Conservation (phyloP, 2,888 invertebrate species). For the Apocheima hispidaria region DNA sequence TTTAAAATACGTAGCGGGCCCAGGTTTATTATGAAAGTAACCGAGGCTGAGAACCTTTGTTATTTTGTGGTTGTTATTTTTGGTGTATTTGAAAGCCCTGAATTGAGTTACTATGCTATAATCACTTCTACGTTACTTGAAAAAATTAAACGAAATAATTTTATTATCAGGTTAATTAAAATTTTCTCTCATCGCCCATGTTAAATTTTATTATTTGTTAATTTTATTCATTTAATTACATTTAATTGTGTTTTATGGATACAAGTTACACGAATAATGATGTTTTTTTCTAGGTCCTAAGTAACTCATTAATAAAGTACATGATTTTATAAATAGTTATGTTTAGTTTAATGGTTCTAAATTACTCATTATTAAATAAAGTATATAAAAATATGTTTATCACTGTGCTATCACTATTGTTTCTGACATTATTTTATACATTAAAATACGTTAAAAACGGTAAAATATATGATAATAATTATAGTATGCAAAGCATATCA, state of each 20-base stretch:
- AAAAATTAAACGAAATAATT: not conserved
- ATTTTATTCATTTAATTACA: no score
- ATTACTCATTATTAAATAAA: no score
- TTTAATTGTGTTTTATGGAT: no score
- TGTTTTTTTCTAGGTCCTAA: no score
- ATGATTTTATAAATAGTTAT: no score
- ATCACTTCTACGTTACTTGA: not conserved
- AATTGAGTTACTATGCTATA: not conserved
- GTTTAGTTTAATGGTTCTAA: no score
- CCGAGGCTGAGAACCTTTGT: slow-evolving; percentile 3
- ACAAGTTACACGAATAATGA: no score
- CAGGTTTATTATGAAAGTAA: slow-evolving; percentile 8
- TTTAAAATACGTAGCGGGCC: slow-evolving; percentile 17
- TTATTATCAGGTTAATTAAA: not conserved
- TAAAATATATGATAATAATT: slow-evolving; percentile 26
- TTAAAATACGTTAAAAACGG: slow-evolving; percentile 20
- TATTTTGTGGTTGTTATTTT: slow-evolving; percentile 17
- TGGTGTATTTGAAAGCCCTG: not conserved
- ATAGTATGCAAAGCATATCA: slow-evolving; percentile 71
- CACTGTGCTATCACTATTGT: not conserved
- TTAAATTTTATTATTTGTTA: no score
- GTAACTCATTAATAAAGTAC: no score
- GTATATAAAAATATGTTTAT: no score
- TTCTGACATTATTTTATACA: not conserved
- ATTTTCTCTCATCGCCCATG: not conserved